Base-by-base conservation (phyloP, 2,888 invertebrate species). In the Eurytoma adleriae region DNA sequence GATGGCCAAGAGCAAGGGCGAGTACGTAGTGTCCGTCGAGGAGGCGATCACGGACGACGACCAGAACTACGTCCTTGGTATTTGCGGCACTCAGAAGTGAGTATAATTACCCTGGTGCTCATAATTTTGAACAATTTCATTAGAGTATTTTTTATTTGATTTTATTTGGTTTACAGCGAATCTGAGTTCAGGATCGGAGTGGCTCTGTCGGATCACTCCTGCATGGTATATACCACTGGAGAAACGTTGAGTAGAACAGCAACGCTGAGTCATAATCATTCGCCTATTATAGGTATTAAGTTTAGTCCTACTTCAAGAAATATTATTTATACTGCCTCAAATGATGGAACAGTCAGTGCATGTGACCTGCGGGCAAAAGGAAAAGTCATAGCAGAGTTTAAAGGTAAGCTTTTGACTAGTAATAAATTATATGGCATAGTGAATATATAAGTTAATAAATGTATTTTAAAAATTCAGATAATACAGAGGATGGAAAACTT, bases 301-400 rank as follows among this genome's bases (percentile, higher is more conserved):
- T 94, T 94, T 86, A 92, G 93, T 85, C 92, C 92, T 0, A 91
- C 90, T 20, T 93, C 94, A 72, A 92, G 92, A 71, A 91, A 93
- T 86, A 89, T 94, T 64, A 84, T 95, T 27, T 95, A 94, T 86
- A 93, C 93, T 0, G 92, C 93, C 0, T 93, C 93, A 0, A 89
- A 90, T 62, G 93, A 94, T 87, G 94, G 94, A 0, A 84, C 88
- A 27, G 91, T 95, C 50, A 93, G 92, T 85, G 87, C 94, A 71
- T 95, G 94, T 93, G 95, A 95, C 88, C 91, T 93, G 1, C 90
- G 95, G 86, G 90, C 91, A 0, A 91, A 92, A 76, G 92, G 91
- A 66, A 91, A 91, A 85, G 84, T 88, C 74, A 88, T 89, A 84
- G 89, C 86, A 75, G 91, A 90, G 86, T 92, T 92, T 85, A 90